Evolutionary conservation across 2,113 vertebrate genomes (phyloP).

Genomic region (Seriola aureovittata): DNA sequence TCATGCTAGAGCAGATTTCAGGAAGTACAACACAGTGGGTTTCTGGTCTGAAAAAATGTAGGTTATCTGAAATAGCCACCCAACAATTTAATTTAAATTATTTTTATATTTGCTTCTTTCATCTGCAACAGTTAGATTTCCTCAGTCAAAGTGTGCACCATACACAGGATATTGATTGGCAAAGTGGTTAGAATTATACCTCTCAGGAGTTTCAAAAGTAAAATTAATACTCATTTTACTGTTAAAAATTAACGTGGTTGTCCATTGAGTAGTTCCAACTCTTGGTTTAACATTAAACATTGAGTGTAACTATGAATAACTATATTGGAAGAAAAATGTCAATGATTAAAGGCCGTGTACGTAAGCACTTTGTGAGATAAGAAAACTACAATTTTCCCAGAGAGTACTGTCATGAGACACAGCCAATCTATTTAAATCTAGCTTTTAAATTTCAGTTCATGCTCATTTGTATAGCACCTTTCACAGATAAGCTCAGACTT

Average conservation of each 20-base stretch:
- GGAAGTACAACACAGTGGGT: neutral
- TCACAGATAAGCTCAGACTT: neutral
- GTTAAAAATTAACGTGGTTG: too few species aligned
- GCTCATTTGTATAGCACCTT: too few species aligned
- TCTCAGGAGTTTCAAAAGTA: too few species aligned
- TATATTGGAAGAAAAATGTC: neutral
- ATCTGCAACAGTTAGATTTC: too few species aligned
- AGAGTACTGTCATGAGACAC: neutral
- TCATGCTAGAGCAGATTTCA: constrained; percentile 3
- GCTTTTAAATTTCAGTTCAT: neutral
- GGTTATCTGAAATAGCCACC: neutral
- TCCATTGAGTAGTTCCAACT: too few species aligned
- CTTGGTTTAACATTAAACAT: neutral
- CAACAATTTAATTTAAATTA: neutral
- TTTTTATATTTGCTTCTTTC: too few species aligned
- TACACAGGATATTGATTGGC: neutral
- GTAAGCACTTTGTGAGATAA: neutral
- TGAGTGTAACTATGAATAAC: neutral
- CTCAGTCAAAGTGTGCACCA: neutral
- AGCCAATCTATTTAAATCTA: neutral
- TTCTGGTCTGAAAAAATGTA: neutral
- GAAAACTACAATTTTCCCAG: neutral
- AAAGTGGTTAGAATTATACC: constrained; percentile 12
- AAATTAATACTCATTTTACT: neutral
- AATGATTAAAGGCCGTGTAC: constrained; percentile 11